A percentile compares a stretch with the other conserved stretches of the same genome.
These are phyloP conservation scores for Pegoplata infirma DNA, from an alignment of 2,888 invertebrate species.

Conservation along the genomic window DNA sequence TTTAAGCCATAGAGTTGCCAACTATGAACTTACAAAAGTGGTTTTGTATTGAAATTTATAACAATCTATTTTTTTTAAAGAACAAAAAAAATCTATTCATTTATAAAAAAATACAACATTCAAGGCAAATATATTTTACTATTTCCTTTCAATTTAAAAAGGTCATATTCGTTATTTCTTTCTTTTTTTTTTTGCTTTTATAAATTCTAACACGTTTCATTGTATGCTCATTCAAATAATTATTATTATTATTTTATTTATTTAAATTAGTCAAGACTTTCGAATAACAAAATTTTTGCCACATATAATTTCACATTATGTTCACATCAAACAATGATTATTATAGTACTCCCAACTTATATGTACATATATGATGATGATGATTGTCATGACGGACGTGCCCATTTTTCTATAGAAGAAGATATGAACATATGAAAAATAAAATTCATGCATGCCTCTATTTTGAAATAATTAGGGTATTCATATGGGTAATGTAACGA, in stretches of 20 bases:
- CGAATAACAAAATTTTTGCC: conserved; percentile 1
- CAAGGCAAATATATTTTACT: not conserved
- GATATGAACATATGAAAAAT: conserved; percentile 18
- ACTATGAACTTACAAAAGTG: no score
- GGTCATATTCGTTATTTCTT: conserved; percentile 19
- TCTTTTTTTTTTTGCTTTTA: not conserved
- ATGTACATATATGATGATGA: not conserved
- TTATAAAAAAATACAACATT: not conserved
- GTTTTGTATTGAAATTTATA: no score
- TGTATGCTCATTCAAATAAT: conserved; percentile 2
- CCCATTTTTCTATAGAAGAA: conserved; percentile 31
- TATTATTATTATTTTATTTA: not conserved
- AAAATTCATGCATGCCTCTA: not conserved
- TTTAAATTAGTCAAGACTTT: conserved; percentile 23
- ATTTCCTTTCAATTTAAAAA: not conserved
- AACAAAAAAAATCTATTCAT: no score
- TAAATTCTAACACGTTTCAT: conserved; percentile 37
- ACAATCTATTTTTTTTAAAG: no score
- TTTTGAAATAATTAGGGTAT: no score
- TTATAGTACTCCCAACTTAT: not conserved
- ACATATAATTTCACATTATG: conserved; percentile 29
- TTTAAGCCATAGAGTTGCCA: no score
- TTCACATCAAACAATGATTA: conserved; percentile 11
- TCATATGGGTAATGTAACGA: no score
- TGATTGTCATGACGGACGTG: conserved; percentile 40